Percentiles rank a stretch among this genome's conserved stretches.
phyloP scores from a whole-genome alignment of 1,140 invertebrate species.

The Dysdera silvatica region DNA sequence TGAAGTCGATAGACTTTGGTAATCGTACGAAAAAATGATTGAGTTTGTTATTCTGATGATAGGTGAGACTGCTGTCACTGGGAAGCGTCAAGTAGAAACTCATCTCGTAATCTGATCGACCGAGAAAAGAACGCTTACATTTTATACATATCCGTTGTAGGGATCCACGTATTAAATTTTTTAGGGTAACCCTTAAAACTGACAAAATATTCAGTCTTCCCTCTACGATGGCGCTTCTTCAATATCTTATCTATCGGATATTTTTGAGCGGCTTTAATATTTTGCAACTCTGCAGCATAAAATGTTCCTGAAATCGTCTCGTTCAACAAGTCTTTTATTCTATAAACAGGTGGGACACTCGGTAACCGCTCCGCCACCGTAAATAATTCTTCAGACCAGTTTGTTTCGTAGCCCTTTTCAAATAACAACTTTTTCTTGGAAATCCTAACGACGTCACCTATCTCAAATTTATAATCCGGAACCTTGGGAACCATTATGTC shows the following conservation, averaged over 20 bases:
- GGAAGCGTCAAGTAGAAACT: constrained; percentile 1
- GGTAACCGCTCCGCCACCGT: neutral
- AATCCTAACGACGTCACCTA: constrained; percentile 35
- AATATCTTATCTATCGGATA: neutral
- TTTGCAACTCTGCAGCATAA: constrained; percentile 7
- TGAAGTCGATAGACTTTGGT: neutral
- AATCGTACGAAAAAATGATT: neutral
- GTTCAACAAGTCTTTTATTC: constrained; percentile 12
- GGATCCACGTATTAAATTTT: constrained; percentile 35
- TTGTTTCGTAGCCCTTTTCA: constrained; percentile 15
- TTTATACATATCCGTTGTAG: neutral
- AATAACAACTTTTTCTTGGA: constrained; percentile 19
- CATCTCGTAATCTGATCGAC: neutral
- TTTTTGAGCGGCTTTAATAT: neutral
- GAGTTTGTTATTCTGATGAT: neutral
- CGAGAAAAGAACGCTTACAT: neutral
- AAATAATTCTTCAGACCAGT: constrained; percentile 26
- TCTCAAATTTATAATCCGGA: constrained; percentile 24
- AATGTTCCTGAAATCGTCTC: constrained; percentile 22
- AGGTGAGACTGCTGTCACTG: neutral
- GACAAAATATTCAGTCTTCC: constrained; percentile 8
- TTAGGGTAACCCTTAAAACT: neutral
- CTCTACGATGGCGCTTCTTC: neutral
- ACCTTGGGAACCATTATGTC: neutral
- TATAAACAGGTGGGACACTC: constrained; percentile 6